These are phyloP conservation scores for Eupithecia centaureata DNA, from an alignment of 2,888 invertebrate genomes.

Conservation along the genomic window DNA sequence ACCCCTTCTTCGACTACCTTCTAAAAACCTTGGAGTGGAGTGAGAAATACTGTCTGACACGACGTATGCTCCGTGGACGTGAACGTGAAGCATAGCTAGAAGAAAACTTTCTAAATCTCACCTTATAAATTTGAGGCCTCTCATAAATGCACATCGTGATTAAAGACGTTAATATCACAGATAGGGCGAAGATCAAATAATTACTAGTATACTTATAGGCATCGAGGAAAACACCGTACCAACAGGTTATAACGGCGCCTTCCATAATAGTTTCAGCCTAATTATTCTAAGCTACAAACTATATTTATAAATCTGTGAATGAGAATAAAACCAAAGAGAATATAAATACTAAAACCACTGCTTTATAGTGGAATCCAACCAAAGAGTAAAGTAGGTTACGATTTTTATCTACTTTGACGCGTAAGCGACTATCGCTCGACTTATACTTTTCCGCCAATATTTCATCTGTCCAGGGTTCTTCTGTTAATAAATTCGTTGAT, in stretches of 20 bases:
- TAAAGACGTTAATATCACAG: conserved; percentile 57
- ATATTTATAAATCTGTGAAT: too few species aligned
- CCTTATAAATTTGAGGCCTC: conserved; percentile 68
- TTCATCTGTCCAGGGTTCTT: too few species aligned
- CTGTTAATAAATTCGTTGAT: too few species aligned
- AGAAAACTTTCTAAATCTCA: conserved; percentile 34
- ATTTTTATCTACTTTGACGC: too few species aligned
- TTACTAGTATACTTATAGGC: conserved; percentile 66
- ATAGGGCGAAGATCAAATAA: conserved; percentile 63
- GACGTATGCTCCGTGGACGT: too few species aligned
- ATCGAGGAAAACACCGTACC: conserved; percentile 62
- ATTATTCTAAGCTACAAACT: too few species aligned
- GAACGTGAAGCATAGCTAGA: not conserved
- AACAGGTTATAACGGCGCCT: conserved; percentile 48
- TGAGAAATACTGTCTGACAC: not conserved
- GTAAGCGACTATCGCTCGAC: too few species aligned
- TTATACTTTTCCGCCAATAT: too few species aligned
- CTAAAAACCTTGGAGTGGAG: not conserved
- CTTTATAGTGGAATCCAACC: too few species aligned
- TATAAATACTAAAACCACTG: too few species aligned
- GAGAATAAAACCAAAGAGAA: too few species aligned
- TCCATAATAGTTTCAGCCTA: conserved; percentile 45
- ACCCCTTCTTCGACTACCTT: not conserved
- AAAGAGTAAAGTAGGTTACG: too few species aligned
- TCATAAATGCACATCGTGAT: conserved; percentile 67